Conservation (phyloP, 2,888 invertebrate genomes). For the Drosophila formosana region DNA sequence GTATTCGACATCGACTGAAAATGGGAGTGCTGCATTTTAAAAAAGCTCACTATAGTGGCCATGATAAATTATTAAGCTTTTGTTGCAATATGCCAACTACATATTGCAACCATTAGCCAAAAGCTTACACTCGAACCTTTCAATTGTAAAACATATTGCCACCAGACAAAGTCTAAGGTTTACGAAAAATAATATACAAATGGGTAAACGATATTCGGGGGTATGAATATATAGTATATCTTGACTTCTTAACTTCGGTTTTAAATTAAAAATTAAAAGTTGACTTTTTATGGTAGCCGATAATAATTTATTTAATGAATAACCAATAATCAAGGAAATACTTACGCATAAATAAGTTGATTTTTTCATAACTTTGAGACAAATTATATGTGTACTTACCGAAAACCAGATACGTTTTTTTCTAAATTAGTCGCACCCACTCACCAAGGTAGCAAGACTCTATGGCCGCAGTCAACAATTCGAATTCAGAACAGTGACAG, state of each 20-base stretch:
- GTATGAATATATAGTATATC: no score
- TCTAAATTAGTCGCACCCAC: slow-evolving; percentile 46
- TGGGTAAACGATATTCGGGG: no score
- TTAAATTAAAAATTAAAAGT: no score
- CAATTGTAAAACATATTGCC: no score
- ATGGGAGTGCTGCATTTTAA: slow-evolving; percentile 60
- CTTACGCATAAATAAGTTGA: not conserved
- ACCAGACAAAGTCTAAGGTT: no score
- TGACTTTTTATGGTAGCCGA: no score
- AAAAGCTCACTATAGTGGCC: slow-evolving; percentile 50
- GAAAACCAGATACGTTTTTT: slow-evolving; percentile 22
- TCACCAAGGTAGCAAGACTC: slow-evolving; percentile 29
- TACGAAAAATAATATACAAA: no score
- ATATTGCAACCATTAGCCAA: not conserved
- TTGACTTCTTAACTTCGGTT: no score
- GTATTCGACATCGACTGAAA: slow-evolving; percentile 40
- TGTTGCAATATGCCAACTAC: slow-evolving; percentile 8
- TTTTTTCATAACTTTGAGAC: slow-evolving; percentile 11
- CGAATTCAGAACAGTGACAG: slow-evolving; percentile 60
- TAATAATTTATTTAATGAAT: no score
- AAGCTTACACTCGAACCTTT: not conserved
- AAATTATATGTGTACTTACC: slow-evolving; percentile 2
- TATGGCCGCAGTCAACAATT: slow-evolving; percentile 36
- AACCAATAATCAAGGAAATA: not conserved
- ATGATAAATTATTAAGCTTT: slow-evolving; percentile 56